phyloP scores from a whole-genome alignment of 2,113 vertebrate species.

The Gopherus flavomarginatus region DNA sequence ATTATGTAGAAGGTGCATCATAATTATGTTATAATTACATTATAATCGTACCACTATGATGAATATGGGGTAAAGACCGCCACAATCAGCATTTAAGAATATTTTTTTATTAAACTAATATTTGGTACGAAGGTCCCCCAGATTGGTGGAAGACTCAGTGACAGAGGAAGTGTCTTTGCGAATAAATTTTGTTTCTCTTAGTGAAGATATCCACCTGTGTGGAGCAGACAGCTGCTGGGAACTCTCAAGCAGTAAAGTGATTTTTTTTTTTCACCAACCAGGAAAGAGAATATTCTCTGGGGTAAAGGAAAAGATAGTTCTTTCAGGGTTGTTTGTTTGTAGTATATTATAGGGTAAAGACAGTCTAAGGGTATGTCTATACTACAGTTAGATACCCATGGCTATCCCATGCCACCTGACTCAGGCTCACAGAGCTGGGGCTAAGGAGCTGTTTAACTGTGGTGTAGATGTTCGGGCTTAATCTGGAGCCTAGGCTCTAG shows the following conservation, averaged over 20 bases:
- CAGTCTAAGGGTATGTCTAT: neutral
- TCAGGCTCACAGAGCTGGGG: no score
- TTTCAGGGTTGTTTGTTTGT: neutral
- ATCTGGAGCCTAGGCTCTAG: no score
- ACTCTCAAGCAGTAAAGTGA: neutral
- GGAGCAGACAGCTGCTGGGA: neutral
- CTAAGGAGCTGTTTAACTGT: no score
- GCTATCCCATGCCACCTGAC: no score
- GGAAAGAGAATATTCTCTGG: neutral
- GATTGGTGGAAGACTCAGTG: neutral
- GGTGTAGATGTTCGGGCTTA: no score
- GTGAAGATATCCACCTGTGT: neutral
- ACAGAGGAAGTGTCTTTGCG: neutral
- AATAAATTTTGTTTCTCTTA: neutral
- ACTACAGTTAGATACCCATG: no score
- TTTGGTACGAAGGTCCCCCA: neutral
- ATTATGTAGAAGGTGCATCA: no score
- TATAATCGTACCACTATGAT: no score
- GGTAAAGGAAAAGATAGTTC: neutral
- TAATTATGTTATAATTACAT: no score
- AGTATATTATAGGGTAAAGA: neutral
- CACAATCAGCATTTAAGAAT: neutral
- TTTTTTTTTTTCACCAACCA: neutral
- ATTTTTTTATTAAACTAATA: neutral
- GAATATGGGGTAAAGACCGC: no score